Percentiles rank a stretch among this genome's conserved stretches.
phyloP scores from a whole-genome alignment of 2,888 invertebrate genomes.

The Cecidostiba fungosa region DNA sequence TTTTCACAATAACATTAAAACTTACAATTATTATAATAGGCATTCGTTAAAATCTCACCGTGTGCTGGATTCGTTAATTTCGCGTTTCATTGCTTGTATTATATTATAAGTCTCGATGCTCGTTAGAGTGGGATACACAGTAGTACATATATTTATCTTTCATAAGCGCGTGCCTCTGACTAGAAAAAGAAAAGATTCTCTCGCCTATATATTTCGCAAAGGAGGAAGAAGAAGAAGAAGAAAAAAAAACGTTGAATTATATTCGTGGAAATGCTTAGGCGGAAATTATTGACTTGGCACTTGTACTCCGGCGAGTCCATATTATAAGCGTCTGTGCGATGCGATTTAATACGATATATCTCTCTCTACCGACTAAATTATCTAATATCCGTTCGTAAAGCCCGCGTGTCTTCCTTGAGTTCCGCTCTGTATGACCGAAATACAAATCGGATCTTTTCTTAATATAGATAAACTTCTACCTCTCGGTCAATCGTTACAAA shows the following conservation, averaged over 20 bases:
- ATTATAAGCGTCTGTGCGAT: conserved; percentile 54
- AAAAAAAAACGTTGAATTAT: neutral
- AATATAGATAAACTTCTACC: neutral
- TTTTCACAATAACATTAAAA: conserved; percentile 46
- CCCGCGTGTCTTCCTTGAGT: conserved; percentile 15
- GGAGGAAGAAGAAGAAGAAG: conserved; percentile 27
- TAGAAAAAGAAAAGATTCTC: conserved; percentile 53
- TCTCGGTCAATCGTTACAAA: conserved; percentile 22
- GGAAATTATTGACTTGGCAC: conserved; percentile 59
- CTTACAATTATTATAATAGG: conserved; percentile 52
- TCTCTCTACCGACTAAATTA: conserved; percentile 47
- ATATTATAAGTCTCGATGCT: conserved; percentile 9
- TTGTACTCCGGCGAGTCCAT: conserved; percentile 23
- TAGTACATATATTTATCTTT: conserved; percentile 23
- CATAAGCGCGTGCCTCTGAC: conserved; percentile 55
- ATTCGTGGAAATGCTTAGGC: conserved; percentile 59
- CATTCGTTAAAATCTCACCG: conserved; percentile 34
- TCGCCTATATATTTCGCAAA: conserved; percentile 40
- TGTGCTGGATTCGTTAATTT: conserved; percentile 38
- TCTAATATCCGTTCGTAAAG: conserved; percentile 27
- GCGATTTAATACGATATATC: conserved; percentile 37
- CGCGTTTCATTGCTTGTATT: conserved; percentile 1
- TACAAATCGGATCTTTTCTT: conserved; percentile 24
- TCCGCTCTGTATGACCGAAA: neutral
- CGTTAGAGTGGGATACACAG: conserved; percentile 43